Evolutionary conservation across 2,888 invertebrate species (phyloP), one percentile per base, ranked within the genome.

Genomic region (Caradrina clavipalpis): DNA sequence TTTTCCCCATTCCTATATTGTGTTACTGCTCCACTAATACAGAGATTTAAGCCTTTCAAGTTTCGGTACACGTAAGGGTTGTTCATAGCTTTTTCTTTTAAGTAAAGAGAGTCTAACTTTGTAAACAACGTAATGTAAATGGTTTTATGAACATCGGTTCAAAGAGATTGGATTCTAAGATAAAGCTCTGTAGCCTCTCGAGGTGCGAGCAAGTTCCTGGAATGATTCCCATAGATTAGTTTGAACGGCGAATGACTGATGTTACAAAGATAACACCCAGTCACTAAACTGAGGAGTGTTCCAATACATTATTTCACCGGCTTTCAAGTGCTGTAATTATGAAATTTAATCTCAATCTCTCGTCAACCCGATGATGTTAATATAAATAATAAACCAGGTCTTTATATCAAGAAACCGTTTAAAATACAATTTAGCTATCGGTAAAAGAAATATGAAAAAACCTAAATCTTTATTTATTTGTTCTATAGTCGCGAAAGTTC

Each of bases 41-140:
- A 26, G 17, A 22, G 5, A 26, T 17, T 26, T 26, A 62, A 51
- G 15, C 26, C 7, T 72, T 63, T 45, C 19, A 73, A 49, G 49
- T 7, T 49, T 49, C 10, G 49, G 10, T n/a, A 31, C 7, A 7
- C 11, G 31, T 31, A 49, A 54, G 10, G 11, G 8, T 31, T 11
- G 7, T 8, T 13, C 11, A 42, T 21, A 57, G 5, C 17, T 21
- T 42, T 22, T 26, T 62, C 22, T 64, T 63, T 49, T 39, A 15
- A 22, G 5, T n/a, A 35, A 47, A 15, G 31, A 19, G 3, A 35
- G 1, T n/a, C 15, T 8, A 35, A 64, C 22, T 39, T 35, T 50
- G 22, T n/a, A 17, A 21, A 45, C 13, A 13, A 39, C 3, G 11
- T 13, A 13, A 13, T 39, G 39, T 39, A 39, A 39, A 39, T 39